Base-by-base conservation (phyloP, 2,797 vertebrate genomes). In the Hippocampus kuda region DNA sequence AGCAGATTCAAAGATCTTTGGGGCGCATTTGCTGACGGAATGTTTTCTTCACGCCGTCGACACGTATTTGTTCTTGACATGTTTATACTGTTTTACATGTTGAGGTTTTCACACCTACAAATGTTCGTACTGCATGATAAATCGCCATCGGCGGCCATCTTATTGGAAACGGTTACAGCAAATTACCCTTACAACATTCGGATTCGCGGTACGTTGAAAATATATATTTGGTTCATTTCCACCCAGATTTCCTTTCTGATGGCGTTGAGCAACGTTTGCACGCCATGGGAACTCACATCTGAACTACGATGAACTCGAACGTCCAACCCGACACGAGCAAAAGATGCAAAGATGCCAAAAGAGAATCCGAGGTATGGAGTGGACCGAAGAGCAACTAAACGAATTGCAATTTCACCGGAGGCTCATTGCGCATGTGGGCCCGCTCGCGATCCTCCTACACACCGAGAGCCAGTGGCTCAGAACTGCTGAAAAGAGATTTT, bases 401-500 rank as follows among this genome's bases (percentile, higher is more conserved):
- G 73, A n/a, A 61, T 42, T 15, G 62, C 68, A 57, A 16, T 60
- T 72, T 77, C 73, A 81, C 76, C 68, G 53, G 72, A 77, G 78
- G 68, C 70, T 65, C 60, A 69, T 60, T 46, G 72, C 63, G 38
- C 72, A 53, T 64, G 77, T 63, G 76, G 75, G 76, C 65, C 48
- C 70, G 68, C 67, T 81, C 75, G 76, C 70, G 63, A 74, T 79
- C 74, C 73, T 77, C 69, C 69, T 80, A 72, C 75, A 81, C 63
- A 82, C 13, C 6, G 75, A 68, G 76, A 84, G 74, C 80, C 79
- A 82, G 71, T 81, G 81, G 77, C 74, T 85, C 74, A 80, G 83
- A 85, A 85, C 84, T 82, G 81, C 83, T 83, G 83, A 86, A 77
- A 81, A 60, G 75, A 81, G 77, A 79, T 83, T 84, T 86, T 74